These are phyloP conservation scores for Cyanoliseus patagonus DNA, from an alignment of 2,113 vertebrate genomes.

Conservation along the genomic window DNA sequence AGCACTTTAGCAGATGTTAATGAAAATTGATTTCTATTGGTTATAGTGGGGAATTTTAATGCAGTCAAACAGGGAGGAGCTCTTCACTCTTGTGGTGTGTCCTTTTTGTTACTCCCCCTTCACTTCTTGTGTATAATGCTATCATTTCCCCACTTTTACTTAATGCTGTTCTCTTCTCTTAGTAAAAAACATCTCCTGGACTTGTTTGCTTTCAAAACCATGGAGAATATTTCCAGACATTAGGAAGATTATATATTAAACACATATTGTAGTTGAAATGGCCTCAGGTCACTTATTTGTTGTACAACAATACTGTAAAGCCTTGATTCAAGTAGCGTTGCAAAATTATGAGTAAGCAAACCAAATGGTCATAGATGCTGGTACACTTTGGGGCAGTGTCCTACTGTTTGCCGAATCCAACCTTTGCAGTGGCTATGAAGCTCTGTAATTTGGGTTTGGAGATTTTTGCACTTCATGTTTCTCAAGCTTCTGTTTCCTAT, in stretches of 20 bases:
- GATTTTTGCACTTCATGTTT: not conserved
- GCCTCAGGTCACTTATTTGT: not conserved
- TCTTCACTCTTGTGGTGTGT: not conserved
- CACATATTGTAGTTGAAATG: not conserved
- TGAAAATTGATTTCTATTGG: not conserved
- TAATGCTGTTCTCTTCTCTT: not conserved
- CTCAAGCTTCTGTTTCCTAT: not conserved
- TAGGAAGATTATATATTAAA: not conserved
- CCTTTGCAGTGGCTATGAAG: not conserved
- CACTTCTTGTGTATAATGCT: not conserved
- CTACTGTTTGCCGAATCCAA: not conserved
- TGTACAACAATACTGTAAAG: not conserved
- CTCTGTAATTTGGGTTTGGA: not conserved
- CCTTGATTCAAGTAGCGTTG: not conserved
- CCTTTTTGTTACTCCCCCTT: not conserved
- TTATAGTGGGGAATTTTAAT: not conserved
- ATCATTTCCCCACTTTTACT: not conserved
- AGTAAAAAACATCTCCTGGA: not conserved
- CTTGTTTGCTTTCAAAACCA: not conserved
- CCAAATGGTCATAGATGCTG: not conserved
- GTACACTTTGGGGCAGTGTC: not conserved
- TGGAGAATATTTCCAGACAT: not conserved
- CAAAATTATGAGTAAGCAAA: not conserved
- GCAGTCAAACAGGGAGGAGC: fast-evolving
- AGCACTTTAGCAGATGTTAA: not conserved